Evolutionary conservation across 1,140 invertebrate species (phyloP).

Genomic region (Pogonomyrmex barbatus): DNA sequence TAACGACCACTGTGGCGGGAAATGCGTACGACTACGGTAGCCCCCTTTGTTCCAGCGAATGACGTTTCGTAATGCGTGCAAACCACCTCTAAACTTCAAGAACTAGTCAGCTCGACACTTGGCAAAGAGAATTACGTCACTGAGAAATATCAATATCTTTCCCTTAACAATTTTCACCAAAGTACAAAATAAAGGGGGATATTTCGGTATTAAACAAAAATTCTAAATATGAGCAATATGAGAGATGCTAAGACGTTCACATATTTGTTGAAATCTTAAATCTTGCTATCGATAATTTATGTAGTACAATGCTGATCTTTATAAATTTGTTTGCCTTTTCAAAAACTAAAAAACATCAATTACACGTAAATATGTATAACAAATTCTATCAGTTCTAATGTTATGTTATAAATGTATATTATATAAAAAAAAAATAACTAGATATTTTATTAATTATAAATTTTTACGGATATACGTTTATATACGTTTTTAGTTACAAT

Average conservation of each 20-base stretch:
- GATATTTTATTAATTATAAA: too few species aligned
- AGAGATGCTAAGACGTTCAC: background rate
- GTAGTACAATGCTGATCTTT: background rate
- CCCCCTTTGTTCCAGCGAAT: constrained; percentile 32
- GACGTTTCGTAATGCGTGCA: background rate
- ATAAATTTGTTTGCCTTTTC: constrained; percentile 7
- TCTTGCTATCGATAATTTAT: background rate
- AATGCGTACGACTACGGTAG: constrained; percentile 24
- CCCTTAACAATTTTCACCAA: background rate
- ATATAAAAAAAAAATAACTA: background rate
- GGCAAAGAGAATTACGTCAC: background rate
- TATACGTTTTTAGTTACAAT: background rate
- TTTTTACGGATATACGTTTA: too few species aligned
- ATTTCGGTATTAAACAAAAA: constrained; percentile 3
- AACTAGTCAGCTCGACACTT: background rate
- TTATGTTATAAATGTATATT: background rate
- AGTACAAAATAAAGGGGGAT: background rate
- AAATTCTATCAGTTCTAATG: background rate
- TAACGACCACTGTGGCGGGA: constrained; percentile 31
- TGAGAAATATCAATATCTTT: background rate
- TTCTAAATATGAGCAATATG: background rate
- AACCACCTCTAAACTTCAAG: background rate
- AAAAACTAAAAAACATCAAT: background rate
- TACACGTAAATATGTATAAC: background rate
- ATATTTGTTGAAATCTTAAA: background rate